phyloP scores from a whole-genome alignment of 1,140 invertebrate genomes.

The Whitmania pigra region DNA sequence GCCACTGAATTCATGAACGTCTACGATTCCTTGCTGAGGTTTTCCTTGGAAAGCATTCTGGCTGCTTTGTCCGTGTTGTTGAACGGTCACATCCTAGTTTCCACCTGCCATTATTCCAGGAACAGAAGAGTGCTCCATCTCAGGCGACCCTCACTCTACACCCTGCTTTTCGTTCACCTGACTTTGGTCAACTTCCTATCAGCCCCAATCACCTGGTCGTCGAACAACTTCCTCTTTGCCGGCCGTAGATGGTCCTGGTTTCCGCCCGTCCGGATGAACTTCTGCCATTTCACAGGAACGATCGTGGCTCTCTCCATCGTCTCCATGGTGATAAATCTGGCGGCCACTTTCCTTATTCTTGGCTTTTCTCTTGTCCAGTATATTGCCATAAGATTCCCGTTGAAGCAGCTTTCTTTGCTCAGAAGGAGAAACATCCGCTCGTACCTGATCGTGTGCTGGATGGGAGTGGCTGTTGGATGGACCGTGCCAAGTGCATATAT shows the following conservation, averaged over 20 bases:
- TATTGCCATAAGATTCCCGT: neutral
- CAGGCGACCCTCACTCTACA: conserved; percentile 4
- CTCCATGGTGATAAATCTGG: neutral
- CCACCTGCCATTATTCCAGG: neutral
- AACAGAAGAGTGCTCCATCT: neutral
- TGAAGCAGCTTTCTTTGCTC: neutral
- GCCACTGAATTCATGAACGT: too few relatives aligned
- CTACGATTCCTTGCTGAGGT: neutral
- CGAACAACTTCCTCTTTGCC: neutral
- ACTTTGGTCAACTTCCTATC: conserved; percentile 1
- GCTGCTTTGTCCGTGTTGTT: neutral
- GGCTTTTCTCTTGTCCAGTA: conserved; percentile 6
- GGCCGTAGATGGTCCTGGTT: neutral
- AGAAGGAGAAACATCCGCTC: neutral
- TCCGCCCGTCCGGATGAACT: neutral
- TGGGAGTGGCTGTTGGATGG: neutral
- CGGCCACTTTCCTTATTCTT: neutral
- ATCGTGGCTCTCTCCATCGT: neutral
- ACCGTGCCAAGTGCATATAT: neutral
- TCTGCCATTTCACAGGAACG: neutral
- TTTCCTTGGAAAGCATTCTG: neutral
- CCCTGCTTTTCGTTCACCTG: neutral
- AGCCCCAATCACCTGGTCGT: neutral
- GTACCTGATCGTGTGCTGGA: neutral
- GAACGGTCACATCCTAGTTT: neutral